Percentiles rank a stretch among this genome's conserved stretches.
phyloP scores from a whole-genome alignment of 2,113 vertebrate species.

The Podarcis cretensis region DNA sequence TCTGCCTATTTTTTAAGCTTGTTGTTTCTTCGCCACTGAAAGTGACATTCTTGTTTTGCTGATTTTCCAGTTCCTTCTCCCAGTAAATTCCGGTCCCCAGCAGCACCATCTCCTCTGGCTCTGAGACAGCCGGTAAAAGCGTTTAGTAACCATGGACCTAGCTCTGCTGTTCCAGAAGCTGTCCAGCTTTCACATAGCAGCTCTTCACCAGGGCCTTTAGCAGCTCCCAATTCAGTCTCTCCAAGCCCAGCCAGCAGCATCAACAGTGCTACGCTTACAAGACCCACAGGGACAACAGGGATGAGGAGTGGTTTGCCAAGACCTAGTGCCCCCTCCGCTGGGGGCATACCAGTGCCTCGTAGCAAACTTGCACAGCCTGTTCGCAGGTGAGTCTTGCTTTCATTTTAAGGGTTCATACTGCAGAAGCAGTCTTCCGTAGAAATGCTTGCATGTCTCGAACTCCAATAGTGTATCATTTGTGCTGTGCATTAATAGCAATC shows the following conservation, averaged over 20 bases:
- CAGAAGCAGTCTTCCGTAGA: neutral
- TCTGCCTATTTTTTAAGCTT: neutral
- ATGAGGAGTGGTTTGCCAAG: constrained; percentile 91
- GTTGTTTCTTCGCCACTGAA: neutral
- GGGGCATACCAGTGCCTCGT: constrained; percentile 93
- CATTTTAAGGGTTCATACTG: neutral
- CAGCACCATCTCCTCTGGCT: constrained; percentile 90
- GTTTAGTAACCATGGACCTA: constrained; percentile 82
- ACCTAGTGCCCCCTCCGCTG: constrained; percentile 85
- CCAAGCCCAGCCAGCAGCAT: constrained; percentile 73
- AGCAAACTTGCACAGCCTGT: constrained; percentile 97
- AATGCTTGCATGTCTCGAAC: neutral
- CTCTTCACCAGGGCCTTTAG: constrained; percentile 75
- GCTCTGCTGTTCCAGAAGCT: constrained; percentile 73
- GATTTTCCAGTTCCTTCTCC: constrained; percentile 89
- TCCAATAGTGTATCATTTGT: neutral
- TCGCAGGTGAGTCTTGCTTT: constrained; percentile 83
- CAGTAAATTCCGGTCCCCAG: constrained; percentile 92
- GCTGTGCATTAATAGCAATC: neutral
- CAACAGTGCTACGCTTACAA: constrained; percentile 85
- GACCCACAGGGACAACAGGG: constrained; percentile 80
- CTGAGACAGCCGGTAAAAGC: constrained; percentile 95
- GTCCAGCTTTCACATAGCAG: constrained; percentile 73
- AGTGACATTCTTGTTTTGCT: constrained; percentile 11
- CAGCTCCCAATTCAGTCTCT: constrained; percentile 71